phyloP scores from a whole-genome alignment of 1,140 invertebrate species.

The Goniozus legneri region DNA sequence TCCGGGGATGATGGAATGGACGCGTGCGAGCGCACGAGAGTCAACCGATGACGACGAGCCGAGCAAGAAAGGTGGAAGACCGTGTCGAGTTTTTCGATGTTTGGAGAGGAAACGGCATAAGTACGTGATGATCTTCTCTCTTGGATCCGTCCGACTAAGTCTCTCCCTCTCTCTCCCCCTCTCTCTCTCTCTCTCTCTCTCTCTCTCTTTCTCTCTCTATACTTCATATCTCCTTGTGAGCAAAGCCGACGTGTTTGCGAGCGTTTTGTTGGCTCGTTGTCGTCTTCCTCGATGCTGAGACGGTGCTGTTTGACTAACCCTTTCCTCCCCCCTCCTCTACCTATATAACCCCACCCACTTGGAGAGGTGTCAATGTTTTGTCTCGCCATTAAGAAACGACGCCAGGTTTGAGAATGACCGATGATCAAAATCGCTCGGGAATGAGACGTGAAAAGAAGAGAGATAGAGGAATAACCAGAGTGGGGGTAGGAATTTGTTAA shows the following conservation, averaged over 20 bases:
- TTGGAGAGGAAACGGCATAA: conserved; percentile 49
- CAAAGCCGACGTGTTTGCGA: neutral
- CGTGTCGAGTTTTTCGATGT: conserved; percentile 28
- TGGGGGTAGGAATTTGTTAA: too few relatives aligned
- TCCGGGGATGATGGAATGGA: neutral
- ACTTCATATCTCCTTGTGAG: neutral
- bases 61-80: neutral
- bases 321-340: neutral
- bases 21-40: neutral
- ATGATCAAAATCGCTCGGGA: too few relatives aligned
- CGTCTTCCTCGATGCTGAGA: too few relatives aligned
- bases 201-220: conserved; percentile 1
- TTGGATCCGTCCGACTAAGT: too few relatives aligned
- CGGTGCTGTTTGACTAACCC: too few relatives aligned
- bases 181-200: conserved; percentile 10
- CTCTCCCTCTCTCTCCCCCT: neutral
- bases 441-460: too few relatives aligned
- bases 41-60: neutral
- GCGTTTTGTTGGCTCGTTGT: too few relatives aligned
- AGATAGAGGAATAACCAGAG: too few relatives aligned
- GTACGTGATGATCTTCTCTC: conserved; percentile 46
- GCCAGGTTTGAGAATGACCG: too few relatives aligned
- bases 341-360: conserved; percentile 29
- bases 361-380: conserved; percentile 51
- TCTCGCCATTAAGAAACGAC: conserved; percentile 46